A percentile compares a stretch with the other conserved stretches of the same genome.
Conservation (phyloP, 2,113 vertebrate species). For the Hippolais icterina region DNA sequence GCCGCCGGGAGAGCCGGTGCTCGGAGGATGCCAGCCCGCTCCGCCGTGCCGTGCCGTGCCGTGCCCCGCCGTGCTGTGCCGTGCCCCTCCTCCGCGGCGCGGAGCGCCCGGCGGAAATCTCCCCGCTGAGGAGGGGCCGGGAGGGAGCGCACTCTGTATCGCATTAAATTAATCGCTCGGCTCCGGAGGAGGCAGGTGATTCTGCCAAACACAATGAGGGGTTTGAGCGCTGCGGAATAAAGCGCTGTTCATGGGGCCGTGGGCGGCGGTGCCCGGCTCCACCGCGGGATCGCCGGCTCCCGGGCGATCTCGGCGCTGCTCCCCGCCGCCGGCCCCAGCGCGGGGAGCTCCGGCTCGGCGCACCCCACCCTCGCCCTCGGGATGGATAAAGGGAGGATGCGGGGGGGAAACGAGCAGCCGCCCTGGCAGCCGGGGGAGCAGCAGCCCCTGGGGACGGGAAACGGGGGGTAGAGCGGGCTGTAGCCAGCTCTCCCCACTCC, state of each 20-base stretch:
- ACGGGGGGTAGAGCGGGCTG: no score
- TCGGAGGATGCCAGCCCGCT: neutral
- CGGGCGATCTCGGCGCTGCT: neutral
- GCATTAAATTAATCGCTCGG: conserved; percentile 38
- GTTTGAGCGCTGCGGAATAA: conserved; percentile 29
- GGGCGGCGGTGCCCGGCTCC: neutral
- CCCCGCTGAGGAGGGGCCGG: conserved; percentile 14
- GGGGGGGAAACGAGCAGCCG: neutral
- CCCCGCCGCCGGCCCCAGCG: neutral
- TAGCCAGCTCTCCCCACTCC: neutral
- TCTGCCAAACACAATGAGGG: conserved; percentile 54
- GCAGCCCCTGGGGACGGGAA: neutral
- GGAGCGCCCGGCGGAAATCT: neutral
- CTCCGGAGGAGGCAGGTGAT: conserved; percentile 58
- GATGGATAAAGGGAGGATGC: neutral
- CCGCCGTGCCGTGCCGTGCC: neutral
- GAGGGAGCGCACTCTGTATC: neutral
- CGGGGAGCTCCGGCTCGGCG: neutral
- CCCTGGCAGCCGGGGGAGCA: neutral
- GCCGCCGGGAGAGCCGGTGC: conserved; percentile 16
- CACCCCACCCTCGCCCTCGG: neutral
- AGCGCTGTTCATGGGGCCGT: conserved; percentile 24
- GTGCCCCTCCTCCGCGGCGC: neutral
- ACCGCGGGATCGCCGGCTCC: neutral
- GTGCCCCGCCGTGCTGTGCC: neutral